Evolutionary conservation across 1,140 invertebrate genomes (phyloP).

Genomic region (Brachionus manjavacas): DNA sequence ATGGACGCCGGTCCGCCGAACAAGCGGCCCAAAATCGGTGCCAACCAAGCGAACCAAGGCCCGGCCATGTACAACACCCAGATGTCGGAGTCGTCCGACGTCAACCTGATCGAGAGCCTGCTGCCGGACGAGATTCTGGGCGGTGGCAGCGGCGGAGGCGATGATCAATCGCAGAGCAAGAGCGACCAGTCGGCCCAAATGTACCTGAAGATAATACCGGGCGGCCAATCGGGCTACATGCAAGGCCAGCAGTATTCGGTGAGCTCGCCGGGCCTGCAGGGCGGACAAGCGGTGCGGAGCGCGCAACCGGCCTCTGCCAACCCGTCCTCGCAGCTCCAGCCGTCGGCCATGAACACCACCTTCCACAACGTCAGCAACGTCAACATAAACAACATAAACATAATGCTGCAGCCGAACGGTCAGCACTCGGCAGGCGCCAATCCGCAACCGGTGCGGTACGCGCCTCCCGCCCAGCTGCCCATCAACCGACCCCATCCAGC

Average conservation of each 20-base stretch:
- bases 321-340: not conserved
- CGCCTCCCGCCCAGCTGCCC: not conserved
- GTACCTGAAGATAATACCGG: slow-evolving; percentile 3
- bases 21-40: slow-evolving; percentile 31
- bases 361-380: slow-evolving; percentile 40
- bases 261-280: not conserved
- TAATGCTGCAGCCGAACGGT: slow-evolving; percentile 35
- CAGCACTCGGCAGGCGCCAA: not conserved
- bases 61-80: not conserved
- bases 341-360: slow-evolving; percentile 12
- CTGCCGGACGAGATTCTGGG: not conserved
- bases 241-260: not conserved
- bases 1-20: slow-evolving; percentile 34
- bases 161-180: not conserved
- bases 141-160: not conserved
- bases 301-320: not conserved
- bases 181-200: not conserved
- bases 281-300: not conserved
- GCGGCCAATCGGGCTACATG: not conserved
- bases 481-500: not conserved
- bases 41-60: not conserved
- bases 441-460: not conserved
- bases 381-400: slow-evolving; percentile 41
- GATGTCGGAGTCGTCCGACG: slow-evolving; percentile 21
- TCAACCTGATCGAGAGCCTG: slow-evolving; percentile 1